Base-by-base conservation (phyloP, 2,113 vertebrate species). In the Potamarius usumacintae region DNA sequence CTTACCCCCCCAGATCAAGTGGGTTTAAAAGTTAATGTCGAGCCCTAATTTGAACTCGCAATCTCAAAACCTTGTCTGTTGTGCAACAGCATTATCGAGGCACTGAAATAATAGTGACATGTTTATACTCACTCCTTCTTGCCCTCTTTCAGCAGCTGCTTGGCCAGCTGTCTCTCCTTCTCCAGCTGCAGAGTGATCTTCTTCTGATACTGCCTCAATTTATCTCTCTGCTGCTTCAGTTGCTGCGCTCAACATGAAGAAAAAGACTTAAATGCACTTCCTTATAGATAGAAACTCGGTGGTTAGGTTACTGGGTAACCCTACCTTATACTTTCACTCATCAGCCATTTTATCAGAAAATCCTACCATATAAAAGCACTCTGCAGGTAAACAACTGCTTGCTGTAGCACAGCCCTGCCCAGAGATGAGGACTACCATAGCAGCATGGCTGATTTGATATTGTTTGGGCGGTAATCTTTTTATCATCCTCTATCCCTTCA, bases 191-290 rank as follows among this genome's bases (percentile, higher is more conserved):
- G 90, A 0, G 87, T 89, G 86, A 99, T 92, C 91, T 91, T 95
- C 94, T 96, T 97, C 96, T 99, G 97, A 88, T 97, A 99, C 91
- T 97, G 97, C 81, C 90, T 94, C 91, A 99, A 95, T 87, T 97
- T 98, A 95, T 99, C 98, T 90, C 98, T 92, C 90, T 99, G 98
- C 93, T 98, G 97, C 91, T 99, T 99, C 93, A 99, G 94, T 97
- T 99, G 97, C 97, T 98, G 92, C 30, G 57, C 12, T 65, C 42
- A 79, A 90, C 7, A 82, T 11, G 52, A 55, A 82, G 8, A 82
- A 9, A 20, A 52, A 52, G 7, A 20, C 6, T 18, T 65, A 55
- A 30, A 85, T 9, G 5, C 0, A 25, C 12, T 53, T 11, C 0
- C n/a, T 81, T 71, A 80, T 7, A 85, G 12, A n/a, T 55, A 55